These are phyloP conservation scores for Eucera pruinosa DNA, from an alignment of 2,888 invertebrate species.

Conservation along the genomic window DNA sequence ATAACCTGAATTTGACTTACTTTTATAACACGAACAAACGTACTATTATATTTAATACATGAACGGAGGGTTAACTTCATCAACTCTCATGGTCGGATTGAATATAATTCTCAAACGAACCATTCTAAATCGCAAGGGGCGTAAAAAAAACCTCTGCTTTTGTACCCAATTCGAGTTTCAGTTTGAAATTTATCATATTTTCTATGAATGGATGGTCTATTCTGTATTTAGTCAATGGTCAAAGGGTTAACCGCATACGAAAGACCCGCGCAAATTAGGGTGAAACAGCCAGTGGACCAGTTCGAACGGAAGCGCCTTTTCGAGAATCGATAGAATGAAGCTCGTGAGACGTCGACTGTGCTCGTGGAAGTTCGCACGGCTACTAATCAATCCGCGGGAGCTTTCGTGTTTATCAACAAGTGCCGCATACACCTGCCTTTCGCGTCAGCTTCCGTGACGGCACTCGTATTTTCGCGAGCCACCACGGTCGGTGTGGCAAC, in stretches of 20 bases:
- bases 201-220: too few relatives aligned
- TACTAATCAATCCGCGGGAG: conserved; percentile 67
- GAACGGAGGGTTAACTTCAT: too few relatives aligned
- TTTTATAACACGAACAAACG: too few relatives aligned
- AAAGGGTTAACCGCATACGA: neutral
- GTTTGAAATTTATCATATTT: too few relatives aligned
- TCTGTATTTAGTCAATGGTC: too few relatives aligned
- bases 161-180: too few relatives aligned
- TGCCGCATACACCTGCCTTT: conserved; percentile 65
- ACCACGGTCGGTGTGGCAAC: conserved; percentile 4
- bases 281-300: conserved; percentile 57
- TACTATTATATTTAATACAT: too few relatives aligned
- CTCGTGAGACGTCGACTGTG: conserved; percentile 71
- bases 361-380: conserved; percentile 69
- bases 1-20: too few relatives aligned
- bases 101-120: too few relatives aligned
- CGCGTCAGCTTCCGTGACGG: conserved; percentile 39
- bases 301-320: conserved; percentile 63
- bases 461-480: conserved; percentile 8
- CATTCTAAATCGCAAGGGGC: too few relatives aligned
- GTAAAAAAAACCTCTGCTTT: too few relatives aligned
- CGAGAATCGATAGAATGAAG: conserved; percentile 63
- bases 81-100: too few relatives aligned
- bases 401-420: conserved; percentile 77
- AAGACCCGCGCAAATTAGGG: neutral